phyloP scores from a whole-genome alignment of 1,140 invertebrate genomes.

The Meloidogyne floridensis region DNA sequence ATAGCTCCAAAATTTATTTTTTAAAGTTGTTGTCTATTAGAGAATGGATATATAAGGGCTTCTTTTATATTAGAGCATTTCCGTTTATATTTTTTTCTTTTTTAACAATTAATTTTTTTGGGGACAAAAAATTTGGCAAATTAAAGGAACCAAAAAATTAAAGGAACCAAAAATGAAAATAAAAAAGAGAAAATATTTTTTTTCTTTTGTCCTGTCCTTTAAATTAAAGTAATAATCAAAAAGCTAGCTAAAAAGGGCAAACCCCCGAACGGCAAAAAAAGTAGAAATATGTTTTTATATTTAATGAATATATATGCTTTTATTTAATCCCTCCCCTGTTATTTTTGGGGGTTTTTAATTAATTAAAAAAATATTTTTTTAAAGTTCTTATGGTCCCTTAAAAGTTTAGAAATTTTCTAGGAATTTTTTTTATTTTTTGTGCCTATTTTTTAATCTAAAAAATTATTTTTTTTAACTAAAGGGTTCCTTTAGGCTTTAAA shows the following conservation, averaged over 20 bases:
- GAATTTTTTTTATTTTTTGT: no score
- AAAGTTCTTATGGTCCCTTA: not conserved
- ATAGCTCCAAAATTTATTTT: no score
- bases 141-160: no score
- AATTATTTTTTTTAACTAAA: no score
- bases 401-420: not conserved
- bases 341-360: not conserved
- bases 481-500: not conserved
- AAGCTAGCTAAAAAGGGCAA: not conserved
- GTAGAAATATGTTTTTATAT: not conserved
- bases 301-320: not conserved
- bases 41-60: no score
- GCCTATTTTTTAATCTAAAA: not conserved
- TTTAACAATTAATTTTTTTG: no score
- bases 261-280: not conserved
- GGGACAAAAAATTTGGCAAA: no score
- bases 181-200: not conserved
- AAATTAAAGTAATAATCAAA: no score
- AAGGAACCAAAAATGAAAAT: not conserved
- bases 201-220: no score
- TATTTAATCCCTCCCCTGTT: not conserved
- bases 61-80: no score
- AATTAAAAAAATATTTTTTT: not conserved
- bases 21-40: no score
- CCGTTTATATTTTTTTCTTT: no score